Evolutionary conservation across 1,140 invertebrate species (phyloP), one percentile per base, ranked within the genome.

Genomic region (Meloidogyne floridensis): DNA sequence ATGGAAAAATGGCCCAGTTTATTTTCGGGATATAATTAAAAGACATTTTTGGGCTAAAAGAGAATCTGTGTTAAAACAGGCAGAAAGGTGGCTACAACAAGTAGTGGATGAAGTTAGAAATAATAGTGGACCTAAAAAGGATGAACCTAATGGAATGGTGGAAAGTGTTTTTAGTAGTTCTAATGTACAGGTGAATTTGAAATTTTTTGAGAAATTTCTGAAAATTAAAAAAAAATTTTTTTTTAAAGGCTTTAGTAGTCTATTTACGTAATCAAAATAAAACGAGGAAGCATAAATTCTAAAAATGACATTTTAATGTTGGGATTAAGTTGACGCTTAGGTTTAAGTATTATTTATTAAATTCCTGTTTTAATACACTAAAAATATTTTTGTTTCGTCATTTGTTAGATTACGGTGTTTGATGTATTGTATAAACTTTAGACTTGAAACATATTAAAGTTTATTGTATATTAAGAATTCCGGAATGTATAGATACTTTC

Each of bases 31-130:
- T 93, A 94, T 97, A 13, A 95, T 97, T 86, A 93, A 95, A 83
- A 94, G 94, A 72, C 96, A 97, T 91, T 97, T 97, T 90, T 97
- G 95, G 94, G 92, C 97, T 83, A 98, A 98, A 90, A 93, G 95
- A 53, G 93, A 95, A 85, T 95, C 97, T 91, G 94, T 97, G 84
- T 93, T 95, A 88, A 92, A 93, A 80, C 95, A 96, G 91, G 93
- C 96, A 74, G 80, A 81, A 71, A 56, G 53, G 4, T 81, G 80
- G 80, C 56, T 81, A 13, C 72, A 81, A 43, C 9, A 69, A 51
- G 75, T 81, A 15, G 75, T 73, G 10, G 53, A 75, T 59, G 75
- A 80, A 56, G 51, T 79, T n/a, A 32, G 69, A 13, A 81, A 79
- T 72, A 81, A 77, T 59, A 5, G 4, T 13, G 54, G 10, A 7